These are phyloP conservation scores for Stictonetta naevosa DNA, from an alignment of 2,113 vertebrate genomes.

Conservation along the genomic window DNA sequence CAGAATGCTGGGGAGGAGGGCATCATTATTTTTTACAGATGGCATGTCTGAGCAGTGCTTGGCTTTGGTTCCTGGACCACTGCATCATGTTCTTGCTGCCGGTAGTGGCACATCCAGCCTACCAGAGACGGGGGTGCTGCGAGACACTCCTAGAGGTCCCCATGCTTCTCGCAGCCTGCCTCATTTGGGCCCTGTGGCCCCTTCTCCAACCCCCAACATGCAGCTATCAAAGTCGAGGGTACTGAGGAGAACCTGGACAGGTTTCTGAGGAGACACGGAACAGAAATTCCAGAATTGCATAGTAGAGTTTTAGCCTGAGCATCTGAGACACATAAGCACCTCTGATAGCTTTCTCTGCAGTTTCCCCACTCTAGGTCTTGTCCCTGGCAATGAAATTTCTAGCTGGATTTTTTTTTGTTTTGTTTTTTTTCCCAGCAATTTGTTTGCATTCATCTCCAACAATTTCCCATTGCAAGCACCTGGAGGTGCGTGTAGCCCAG, in stretches of 20 bases:
- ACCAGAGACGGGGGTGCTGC: not conserved
- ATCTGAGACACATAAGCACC: not conserved
- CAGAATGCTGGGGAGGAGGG: conserved; percentile 15
- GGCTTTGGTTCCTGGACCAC: conserved; percentile 12
- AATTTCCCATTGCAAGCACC: not conserved
- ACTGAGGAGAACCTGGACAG: not conserved
- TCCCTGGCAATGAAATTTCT: not conserved
- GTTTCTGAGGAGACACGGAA: not conserved
- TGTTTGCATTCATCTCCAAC: not conserved
- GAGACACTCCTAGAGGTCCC: not conserved
- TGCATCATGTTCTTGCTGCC: not conserved
- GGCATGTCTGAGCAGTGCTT: not conserved
- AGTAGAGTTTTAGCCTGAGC: not conserved
- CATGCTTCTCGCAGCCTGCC: not conserved
- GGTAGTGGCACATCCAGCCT: not conserved
- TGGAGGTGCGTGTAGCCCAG: not conserved
- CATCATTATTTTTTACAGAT: conserved; percentile 59
- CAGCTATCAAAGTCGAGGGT: not conserved
- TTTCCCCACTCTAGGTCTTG: not conserved
- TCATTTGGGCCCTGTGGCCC: not conserved
- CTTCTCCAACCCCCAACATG: not conserved
- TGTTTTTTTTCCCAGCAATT: not conserved
- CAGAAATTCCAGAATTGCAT: not conserved
- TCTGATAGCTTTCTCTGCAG: not conserved
- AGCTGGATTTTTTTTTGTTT: not conserved